Conservation (phyloP, 2,888 invertebrate species). For the Cremastinae sp. region DNA sequence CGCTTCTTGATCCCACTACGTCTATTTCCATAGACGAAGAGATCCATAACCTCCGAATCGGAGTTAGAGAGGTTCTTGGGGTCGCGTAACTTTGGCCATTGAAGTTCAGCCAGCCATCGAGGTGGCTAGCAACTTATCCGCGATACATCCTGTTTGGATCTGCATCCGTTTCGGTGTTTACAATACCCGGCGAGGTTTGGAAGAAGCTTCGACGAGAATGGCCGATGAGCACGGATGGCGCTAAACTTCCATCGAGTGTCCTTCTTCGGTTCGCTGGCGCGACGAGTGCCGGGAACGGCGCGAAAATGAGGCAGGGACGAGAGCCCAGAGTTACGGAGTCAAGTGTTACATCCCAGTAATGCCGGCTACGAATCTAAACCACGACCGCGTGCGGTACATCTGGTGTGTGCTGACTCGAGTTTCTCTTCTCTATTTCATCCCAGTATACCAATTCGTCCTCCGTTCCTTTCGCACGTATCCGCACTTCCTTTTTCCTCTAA, state of each 20-base stretch:
- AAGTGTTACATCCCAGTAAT: conserved; percentile 65
- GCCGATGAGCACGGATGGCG: conserved; percentile 17
- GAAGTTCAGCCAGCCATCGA: conserved; percentile 18
- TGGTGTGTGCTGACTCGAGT: conserved; percentile 68
- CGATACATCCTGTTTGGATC: conserved; percentile 35
- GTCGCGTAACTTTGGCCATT: conserved; percentile 1
- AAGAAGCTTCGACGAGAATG: conserved; percentile 18
- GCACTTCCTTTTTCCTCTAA: conserved; percentile 6
- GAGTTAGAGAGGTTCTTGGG: neutral
- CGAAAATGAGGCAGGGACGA: conserved; percentile 34
- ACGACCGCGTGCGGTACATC: conserved; percentile 70
- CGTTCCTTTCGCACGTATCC: conserved; percentile 40
- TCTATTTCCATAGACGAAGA: too few species aligned
- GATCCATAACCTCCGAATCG: too few species aligned
- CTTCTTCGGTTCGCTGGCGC: conserved; percentile 35
- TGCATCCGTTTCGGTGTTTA: conserved; percentile 37
- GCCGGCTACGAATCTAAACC: conserved; percentile 54
- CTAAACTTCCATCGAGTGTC: conserved; percentile 47
- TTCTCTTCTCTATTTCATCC: conserved; percentile 61
- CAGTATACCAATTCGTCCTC: conserved; percentile 48
- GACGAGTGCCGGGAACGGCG: conserved; percentile 13
- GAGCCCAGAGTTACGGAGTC: conserved; percentile 44
- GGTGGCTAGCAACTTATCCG: conserved; percentile 9
- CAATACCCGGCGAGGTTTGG: neutral
- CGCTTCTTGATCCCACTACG: too few species aligned